A percentile compares a stretch with the other conserved stretches of the same genome.
Evolutionary conservation across 1,140 invertebrate genomes (phyloP).

Genomic region (Leucophenga varia): DNA sequence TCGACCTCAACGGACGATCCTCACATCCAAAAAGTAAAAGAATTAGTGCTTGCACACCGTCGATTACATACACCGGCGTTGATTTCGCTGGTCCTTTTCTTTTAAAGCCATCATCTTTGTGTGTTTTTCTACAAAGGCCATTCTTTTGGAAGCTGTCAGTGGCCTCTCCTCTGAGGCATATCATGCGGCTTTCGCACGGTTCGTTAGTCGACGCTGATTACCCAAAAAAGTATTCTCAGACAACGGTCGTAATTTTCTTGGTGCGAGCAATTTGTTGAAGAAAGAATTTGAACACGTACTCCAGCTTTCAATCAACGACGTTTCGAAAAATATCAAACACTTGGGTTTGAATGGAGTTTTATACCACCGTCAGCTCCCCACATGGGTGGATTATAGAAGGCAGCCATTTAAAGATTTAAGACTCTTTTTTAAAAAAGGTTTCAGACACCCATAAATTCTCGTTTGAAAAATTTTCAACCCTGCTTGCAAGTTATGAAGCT

Average conservation of each 20-base stretch:
- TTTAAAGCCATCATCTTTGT: neutral
- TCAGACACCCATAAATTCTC: slow-evolving; percentile 17
- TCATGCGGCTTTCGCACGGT: slow-evolving; percentile 8
- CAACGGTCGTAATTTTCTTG: slow-evolving; percentile 1
- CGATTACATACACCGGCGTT: neutral
- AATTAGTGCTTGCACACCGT: too few relatives aligned
- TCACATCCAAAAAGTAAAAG: too few relatives aligned
- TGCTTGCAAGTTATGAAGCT: slow-evolving; percentile 30
- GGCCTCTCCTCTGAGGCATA: neutral
- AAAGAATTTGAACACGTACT: neutral
- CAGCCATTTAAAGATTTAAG: slow-evolving; percentile 39
- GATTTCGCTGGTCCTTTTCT: slow-evolving; percentile 1
- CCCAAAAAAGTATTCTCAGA: neutral
- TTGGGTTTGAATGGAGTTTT: too few relatives aligned
- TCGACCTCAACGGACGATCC: too few relatives aligned
- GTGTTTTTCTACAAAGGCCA: neutral
- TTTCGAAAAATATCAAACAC: too few relatives aligned
- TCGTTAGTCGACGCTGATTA: neutral
- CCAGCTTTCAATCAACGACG: too few relatives aligned
- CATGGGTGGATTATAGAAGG: slow-evolving; percentile 45
- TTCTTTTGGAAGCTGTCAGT: slow-evolving; percentile 1
- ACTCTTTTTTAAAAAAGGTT: slow-evolving; percentile 20
- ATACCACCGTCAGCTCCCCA: too few relatives aligned
- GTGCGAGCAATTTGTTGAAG: neutral
- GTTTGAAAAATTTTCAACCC: slow-evolving; percentile 35